Percentiles rank a stretch among this genome's conserved stretches.
Evolutionary conservation across 2,113 vertebrate species (phyloP).

Genomic region (Cyprinus carpio): DNA sequence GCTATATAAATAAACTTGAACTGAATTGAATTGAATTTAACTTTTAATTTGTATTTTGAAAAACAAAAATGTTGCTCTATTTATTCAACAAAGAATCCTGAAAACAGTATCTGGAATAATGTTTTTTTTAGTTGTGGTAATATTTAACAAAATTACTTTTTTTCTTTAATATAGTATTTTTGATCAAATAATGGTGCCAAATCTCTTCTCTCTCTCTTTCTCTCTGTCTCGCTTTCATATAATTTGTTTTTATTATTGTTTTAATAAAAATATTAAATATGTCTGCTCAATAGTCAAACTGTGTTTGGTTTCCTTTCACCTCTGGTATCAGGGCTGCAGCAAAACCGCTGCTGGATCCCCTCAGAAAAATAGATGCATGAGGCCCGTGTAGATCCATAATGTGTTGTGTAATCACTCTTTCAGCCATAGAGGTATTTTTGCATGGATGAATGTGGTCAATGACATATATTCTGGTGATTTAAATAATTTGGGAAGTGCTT

Average conservation of each 20-base stretch:
- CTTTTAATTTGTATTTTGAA: too few relatives aligned
- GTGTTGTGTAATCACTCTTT: slow-evolving; percentile 4
- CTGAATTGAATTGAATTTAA: too few relatives aligned
- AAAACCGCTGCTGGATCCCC: neutral
- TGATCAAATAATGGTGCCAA: neutral
- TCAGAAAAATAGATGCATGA: neutral
- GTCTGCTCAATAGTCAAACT: neutral
- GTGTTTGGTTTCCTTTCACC: neutral
- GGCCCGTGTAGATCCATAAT: neutral
- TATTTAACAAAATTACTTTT: neutral
- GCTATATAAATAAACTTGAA: too few relatives aligned
- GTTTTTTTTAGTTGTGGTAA: neutral
- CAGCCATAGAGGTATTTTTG: neutral
- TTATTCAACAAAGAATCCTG: too few relatives aligned
- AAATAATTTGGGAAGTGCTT: slow-evolving; percentile 68
- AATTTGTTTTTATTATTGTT: neutral
- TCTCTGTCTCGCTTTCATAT: neutral
- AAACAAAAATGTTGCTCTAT: too few relatives aligned
- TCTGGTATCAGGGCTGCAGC: neutral
- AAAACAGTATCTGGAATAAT: neutral
- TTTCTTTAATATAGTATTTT: neutral
- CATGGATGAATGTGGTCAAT: neutral
- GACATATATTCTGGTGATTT: slow-evolving; percentile 50
- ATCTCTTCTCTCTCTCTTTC: too few relatives aligned
- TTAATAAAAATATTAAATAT: neutral